Percentiles rank a stretch among this genome's conserved stretches.
Conservation (phyloP, 2,888 invertebrate genomes). For the Himalopsyche anomala region DNA sequence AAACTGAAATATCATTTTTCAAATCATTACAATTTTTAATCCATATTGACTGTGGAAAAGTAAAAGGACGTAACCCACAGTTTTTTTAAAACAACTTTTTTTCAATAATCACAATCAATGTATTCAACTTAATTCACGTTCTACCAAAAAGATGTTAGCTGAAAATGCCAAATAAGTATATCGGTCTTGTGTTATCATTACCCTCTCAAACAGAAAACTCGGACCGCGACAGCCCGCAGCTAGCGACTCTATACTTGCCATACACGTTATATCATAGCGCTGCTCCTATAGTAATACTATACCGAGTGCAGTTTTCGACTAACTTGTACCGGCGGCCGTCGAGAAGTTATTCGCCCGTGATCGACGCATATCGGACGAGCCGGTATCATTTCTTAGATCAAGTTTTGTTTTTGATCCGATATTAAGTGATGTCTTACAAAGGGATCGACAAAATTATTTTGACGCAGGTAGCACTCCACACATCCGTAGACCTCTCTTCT, state of each 20-base stretch:
- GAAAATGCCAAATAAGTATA: not conserved
- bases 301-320: constrained; percentile 29
- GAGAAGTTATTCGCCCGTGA: constrained; percentile 46
- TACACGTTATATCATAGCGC: not conserved
- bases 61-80: too few species aligned
- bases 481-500: constrained; percentile 14
- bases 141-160: too few species aligned
- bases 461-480: constrained; percentile 35
- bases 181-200: constrained; percentile 32
- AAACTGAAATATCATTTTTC: too few species aligned
- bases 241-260: not conserved
- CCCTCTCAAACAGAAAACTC: constrained; percentile 39
- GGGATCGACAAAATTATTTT: constrained; percentile 38
- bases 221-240: constrained; percentile 14
- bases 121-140: too few species aligned
- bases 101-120: too few species aligned
- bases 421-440: constrained; percentile 43
- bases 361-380: constrained; percentile 42
- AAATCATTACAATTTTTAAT: too few species aligned
- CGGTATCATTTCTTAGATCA: constrained; percentile 46
- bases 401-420: constrained; percentile 46
- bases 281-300: not conserved
- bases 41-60: too few species aligned
- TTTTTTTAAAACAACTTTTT: too few species aligned
- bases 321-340: constrained; percentile 20